Evolutionary conservation across 2,113 vertebrate species (phyloP).

Genomic region (Ophthalmolycus amberensis): DNA sequence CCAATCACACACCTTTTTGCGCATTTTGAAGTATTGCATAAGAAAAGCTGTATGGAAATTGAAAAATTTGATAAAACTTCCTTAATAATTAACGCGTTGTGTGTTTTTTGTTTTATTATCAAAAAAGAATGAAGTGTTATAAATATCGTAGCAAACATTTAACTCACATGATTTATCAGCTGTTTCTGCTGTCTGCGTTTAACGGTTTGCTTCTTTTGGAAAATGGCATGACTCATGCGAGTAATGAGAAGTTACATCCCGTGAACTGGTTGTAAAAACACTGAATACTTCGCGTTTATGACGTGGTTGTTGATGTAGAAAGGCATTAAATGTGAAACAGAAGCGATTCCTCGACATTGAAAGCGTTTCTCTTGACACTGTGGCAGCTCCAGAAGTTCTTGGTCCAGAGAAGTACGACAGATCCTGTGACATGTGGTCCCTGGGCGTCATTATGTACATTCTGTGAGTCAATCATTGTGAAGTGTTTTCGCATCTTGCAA

Average conservation of each 20-base stretch:
- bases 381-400: constrained; percentile 57
- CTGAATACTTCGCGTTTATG: background rate
- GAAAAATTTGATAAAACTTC: too few relatives aligned
- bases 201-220: background rate
- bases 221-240: background rate
- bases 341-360: background rate
- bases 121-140: too few relatives aligned
- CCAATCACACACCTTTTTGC: too few relatives aligned
- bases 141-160: too few relatives aligned
- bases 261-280: background rate
- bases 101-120: too few relatives aligned
- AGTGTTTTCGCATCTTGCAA: background rate
- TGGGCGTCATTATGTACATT: constrained; percentile 68
- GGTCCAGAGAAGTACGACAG: constrained; percentile 39
- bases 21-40: too few relatives aligned
- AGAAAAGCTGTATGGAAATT: too few relatives aligned
- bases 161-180: too few relatives aligned
- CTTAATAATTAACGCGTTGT: too few relatives aligned
- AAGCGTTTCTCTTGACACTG: constrained; percentile 74
- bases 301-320: background rate
- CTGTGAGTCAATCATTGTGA: constrained; percentile 89
- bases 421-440: constrained; percentile 40
- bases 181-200: too few relatives aligned
- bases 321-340: background rate
- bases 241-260: background rate